These are phyloP conservation scores for Phrynocephalus forsythii DNA, from an alignment of 2,797 vertebrate genomes.

Conservation along the genomic window DNA sequence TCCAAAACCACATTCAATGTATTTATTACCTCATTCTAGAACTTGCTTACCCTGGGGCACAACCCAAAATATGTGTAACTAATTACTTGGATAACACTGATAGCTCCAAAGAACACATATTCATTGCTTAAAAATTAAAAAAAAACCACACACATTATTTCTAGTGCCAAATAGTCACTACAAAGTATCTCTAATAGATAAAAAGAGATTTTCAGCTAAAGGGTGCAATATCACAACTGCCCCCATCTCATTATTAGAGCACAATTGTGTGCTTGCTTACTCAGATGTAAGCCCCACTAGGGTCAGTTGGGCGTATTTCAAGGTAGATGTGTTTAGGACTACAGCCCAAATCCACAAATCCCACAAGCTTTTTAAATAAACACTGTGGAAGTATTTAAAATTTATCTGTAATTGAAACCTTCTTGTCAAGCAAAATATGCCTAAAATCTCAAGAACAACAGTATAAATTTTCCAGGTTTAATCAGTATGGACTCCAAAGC, in stretches of 20 bases:
- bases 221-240: conserved; percentile 30
- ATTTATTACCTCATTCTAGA: conserved; percentile 75
- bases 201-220: conserved; percentile 44
- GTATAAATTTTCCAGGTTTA: neutral
- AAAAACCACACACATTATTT: conserved; percentile 57
- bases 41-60: conserved; percentile 71
- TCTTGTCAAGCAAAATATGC: neutral
- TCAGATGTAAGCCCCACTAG: neutral
- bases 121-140: conserved; percentile 16
- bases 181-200: conserved; percentile 48
- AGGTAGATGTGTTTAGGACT: neutral
- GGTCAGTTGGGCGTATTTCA: neutral
- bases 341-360: neutral
- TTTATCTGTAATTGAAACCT: conserved; percentile 30
- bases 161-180: conserved; percentile 35
- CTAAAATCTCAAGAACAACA: neutral
- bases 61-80: conserved; percentile 73
- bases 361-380: conserved; percentile 7
- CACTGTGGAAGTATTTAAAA: conserved; percentile 22
- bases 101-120: conserved; percentile 60
- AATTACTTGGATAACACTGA: conserved; percentile 72
- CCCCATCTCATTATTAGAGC: conserved; percentile 39
- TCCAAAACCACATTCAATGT: conserved; percentile 74
- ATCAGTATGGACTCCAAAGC: neutral
- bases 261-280: neutral